phyloP scores from a whole-genome alignment of 2,113 vertebrate species.

The Castor canadensis region DNA sequence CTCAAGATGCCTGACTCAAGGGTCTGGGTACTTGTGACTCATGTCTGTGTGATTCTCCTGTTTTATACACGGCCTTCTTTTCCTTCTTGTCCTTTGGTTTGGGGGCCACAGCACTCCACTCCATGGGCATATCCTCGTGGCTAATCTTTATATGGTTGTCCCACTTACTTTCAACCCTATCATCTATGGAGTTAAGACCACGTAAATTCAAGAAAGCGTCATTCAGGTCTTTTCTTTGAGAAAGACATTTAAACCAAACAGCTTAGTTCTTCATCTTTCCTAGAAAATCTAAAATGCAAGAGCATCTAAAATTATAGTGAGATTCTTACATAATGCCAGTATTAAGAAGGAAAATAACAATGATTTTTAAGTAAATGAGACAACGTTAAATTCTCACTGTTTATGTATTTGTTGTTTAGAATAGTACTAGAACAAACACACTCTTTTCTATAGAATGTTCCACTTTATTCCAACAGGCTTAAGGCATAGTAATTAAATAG shows the following conservation, averaged over 20 bases:
- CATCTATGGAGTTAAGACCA: slow-evolving; percentile 41
- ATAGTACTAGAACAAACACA: too few relatives aligned
- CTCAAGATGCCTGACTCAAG: slow-evolving; percentile 16
- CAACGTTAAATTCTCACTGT: not conserved
- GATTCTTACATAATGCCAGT: too few relatives aligned
- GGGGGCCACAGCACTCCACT: slow-evolving; percentile 21
- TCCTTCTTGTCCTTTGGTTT: slow-evolving; percentile 47
- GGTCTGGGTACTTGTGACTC: slow-evolving; percentile 58
- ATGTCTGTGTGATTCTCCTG: slow-evolving; percentile 57
- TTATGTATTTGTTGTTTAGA: too few relatives aligned
- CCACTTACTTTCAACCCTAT: not conserved
- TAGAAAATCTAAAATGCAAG: not conserved
- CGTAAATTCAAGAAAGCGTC: slow-evolving; percentile 34
- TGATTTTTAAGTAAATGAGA: not conserved
- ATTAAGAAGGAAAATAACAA: too few relatives aligned
- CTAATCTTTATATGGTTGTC: slow-evolving; percentile 61
- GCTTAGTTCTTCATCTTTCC: not conserved
- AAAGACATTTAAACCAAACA: not conserved
- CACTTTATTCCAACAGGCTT: not conserved
- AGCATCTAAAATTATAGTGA: not conserved
- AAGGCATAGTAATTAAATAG: not conserved
- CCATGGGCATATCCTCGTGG: slow-evolving; percentile 38
- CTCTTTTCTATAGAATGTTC: not conserved
- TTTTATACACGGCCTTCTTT: slow-evolving; percentile 57
- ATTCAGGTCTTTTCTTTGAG: too few relatives aligned